Percentiles rank a stretch among this genome's conserved stretches.
These are phyloP conservation scores for Cetoscarus ocellatus DNA, from an alignment of 2,797 vertebrate species.

Conservation along the genomic window DNA sequence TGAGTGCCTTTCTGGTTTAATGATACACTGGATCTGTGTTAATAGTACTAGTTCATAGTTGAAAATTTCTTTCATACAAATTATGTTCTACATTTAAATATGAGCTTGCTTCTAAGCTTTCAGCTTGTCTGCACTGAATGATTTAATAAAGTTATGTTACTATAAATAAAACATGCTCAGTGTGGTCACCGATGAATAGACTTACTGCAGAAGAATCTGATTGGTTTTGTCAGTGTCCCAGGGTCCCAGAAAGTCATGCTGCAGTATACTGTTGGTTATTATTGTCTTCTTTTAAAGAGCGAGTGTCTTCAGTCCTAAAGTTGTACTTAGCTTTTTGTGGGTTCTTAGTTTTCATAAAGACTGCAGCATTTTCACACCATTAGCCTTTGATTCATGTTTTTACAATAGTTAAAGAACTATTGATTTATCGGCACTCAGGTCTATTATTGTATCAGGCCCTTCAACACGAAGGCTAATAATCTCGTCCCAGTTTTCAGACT, in stretches of 20 bases:
- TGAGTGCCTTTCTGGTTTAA: no score
- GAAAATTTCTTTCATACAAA: no score
- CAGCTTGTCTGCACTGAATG: background rate
- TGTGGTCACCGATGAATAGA: slow-evolving; percentile 2
- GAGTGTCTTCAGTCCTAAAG: background rate
- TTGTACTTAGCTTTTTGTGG: no score
- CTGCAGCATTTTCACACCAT: no score
- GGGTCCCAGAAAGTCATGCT: background rate
- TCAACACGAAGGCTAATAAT: background rate
- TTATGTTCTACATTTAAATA: no score
- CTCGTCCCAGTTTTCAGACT: slow-evolving; percentile 3
- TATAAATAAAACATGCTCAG: slow-evolving; percentile 6
- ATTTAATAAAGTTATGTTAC: slow-evolving; percentile 1
- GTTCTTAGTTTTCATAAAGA: no score
- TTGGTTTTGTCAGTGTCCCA: slow-evolving; percentile 1
- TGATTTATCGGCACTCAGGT: background rate
- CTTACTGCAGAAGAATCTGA: background rate
- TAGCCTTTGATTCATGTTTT: no score
- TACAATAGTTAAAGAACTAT: no score
- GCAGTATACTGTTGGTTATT: background rate
- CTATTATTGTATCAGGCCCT: no score
- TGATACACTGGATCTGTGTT: no score
- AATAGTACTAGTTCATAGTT: no score
- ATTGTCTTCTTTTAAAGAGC: background rate
- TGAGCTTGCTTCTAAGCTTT: background rate